Conservation (phyloP, 2,888 invertebrate species). For the Diloba caeruleocephala region DNA sequence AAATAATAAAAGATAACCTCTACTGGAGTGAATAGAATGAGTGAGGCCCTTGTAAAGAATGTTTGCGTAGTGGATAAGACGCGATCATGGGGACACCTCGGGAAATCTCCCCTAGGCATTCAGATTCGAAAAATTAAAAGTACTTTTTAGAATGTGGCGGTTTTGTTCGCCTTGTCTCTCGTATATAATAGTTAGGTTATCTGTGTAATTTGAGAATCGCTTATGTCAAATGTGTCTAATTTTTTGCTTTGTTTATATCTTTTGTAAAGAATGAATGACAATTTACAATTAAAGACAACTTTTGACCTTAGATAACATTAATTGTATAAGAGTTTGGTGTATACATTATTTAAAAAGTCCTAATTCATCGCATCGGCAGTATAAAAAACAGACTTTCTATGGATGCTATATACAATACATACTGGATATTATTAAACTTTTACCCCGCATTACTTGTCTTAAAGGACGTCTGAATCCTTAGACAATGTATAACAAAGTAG, state of each 20-base stretch:
- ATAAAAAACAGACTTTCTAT: too few species aligned
- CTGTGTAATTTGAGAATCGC: constrained; percentile 3
- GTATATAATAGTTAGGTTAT: constrained; percentile 51
- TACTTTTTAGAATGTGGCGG: constrained; percentile 71
- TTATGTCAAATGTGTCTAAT: constrained; percentile 16
- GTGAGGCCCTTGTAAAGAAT: constrained; percentile 87
- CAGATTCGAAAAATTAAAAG: constrained; percentile 81
- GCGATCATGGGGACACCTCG: constrained; percentile 85
- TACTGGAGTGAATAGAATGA: constrained; percentile 84
- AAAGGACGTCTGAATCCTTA: constrained; percentile 22
- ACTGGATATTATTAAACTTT: constrained; percentile 9
- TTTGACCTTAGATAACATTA: too few species aligned
- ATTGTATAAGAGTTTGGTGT: too few species aligned
- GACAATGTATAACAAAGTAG: constrained; percentile 64
- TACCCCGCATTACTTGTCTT: constrained; percentile 5
- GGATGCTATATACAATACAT: not conserved
- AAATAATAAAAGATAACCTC: constrained; percentile 89
- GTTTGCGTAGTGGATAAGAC: constrained; percentile 88
- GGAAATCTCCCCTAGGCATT: constrained; percentile 79
- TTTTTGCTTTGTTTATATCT: constrained; percentile 5
- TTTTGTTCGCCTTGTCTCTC: constrained; percentile 51
- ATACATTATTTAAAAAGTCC: too few species aligned
- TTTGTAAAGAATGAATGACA: too few species aligned
- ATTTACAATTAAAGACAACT: too few species aligned
- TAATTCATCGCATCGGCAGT: too few species aligned